Conservation (phyloP, 2,797 vertebrate genomes). For the Crypturellus tataupa region DNA sequence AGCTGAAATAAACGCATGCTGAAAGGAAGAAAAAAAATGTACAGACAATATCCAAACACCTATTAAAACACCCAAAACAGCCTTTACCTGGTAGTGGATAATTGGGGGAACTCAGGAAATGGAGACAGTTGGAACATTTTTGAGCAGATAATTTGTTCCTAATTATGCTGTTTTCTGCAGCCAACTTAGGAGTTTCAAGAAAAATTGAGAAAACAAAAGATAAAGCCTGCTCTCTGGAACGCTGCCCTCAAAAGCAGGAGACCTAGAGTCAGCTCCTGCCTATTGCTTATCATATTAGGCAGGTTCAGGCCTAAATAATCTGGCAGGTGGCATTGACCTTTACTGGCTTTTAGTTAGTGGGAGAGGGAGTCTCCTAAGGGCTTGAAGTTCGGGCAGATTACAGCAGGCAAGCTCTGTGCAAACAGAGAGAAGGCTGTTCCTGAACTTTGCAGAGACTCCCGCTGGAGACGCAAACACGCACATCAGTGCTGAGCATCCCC, state of each 20-base stretch:
- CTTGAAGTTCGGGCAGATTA: not conserved
- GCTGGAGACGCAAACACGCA: rapidly evolving
- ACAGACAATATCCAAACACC: conserved; percentile 15
- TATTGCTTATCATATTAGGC: not conserved
- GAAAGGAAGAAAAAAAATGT: not conserved
- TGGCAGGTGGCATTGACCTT: conserved; percentile 55
- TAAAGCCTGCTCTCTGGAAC: not conserved
- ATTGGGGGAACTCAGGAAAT: not conserved
- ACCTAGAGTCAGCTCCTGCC: not conserved
- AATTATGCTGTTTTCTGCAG: not conserved
- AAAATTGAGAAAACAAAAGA: not conserved
- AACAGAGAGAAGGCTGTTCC: not conserved
- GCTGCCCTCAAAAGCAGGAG: rapidly evolving
- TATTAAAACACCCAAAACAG: not conserved
- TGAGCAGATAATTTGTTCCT: not conserved
- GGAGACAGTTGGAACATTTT: not conserved
- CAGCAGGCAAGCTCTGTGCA: conserved; percentile 9
- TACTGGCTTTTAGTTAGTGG: not conserved
- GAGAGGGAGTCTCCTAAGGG: not conserved
- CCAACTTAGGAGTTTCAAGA: not conserved
- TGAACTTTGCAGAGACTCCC: conserved; percentile 72
- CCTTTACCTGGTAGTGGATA: not conserved
- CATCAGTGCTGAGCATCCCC: not conserved
- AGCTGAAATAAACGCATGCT: conserved; percentile 9
- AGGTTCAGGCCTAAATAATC: not conserved